These are phyloP conservation scores for Trematomus bernacchii DNA, from an alignment of 2,797 vertebrate genomes.

Conservation along the genomic window DNA sequence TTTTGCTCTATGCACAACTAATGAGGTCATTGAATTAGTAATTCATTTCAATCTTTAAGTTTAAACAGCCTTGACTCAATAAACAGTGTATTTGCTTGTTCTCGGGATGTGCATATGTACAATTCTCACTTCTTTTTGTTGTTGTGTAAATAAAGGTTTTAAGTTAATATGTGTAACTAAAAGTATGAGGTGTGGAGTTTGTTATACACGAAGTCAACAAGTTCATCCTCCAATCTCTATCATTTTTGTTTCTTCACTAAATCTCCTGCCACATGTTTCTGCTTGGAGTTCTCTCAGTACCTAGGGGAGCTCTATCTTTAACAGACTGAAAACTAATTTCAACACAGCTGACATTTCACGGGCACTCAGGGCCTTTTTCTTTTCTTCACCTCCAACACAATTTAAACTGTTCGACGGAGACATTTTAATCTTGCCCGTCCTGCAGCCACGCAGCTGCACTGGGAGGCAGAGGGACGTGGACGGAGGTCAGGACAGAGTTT, in stretches of 20 bases:
- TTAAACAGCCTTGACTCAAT: too few relatives aligned
- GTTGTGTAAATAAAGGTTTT: too few relatives aligned
- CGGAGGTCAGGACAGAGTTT: slow-evolving; percentile 64
- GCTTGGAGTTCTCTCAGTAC: slow-evolving; percentile 52
- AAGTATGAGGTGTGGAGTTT: neutral
- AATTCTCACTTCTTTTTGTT: too few relatives aligned
- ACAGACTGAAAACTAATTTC: slow-evolving; percentile 75
- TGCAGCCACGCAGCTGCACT: slow-evolving; percentile 52
- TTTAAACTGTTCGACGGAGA: slow-evolving; percentile 61
- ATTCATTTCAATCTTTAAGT: too few relatives aligned
- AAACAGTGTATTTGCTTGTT: too few relatives aligned
- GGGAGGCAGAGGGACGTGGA: slow-evolving; percentile 43
- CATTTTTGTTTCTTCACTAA: neutral
- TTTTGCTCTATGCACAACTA: too few relatives aligned
- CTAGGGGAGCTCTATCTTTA: slow-evolving; percentile 64
- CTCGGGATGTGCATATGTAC: too few relatives aligned
- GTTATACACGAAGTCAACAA: neutral
- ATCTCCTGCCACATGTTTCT: slow-evolving; percentile 44
- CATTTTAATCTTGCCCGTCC: slow-evolving; percentile 42
- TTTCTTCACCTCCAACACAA: slow-evolving; percentile 34
- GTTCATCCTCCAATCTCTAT: neutral
- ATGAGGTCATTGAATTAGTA: too few relatives aligned
- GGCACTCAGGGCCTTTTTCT: slow-evolving; percentile 61
- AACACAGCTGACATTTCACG: slow-evolving; percentile 79
- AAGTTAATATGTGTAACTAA: neutral